These are phyloP conservation scores for Pogonus chalceus DNA, from an alignment of 1,140 invertebrate species.

Conservation along the genomic window DNA sequence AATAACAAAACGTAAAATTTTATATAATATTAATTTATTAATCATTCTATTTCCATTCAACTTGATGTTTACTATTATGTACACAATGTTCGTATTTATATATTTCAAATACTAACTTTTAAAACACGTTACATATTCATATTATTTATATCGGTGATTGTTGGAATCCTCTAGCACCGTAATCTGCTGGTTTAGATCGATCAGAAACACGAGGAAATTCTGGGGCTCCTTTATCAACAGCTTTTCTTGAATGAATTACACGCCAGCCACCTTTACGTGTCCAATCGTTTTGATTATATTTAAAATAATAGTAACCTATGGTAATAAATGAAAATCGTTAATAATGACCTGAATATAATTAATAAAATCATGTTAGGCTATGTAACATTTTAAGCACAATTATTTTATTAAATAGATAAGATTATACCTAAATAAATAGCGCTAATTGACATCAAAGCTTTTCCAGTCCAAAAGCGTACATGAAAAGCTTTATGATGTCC, in stretches of 20 bases:
- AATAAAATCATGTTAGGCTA: no score
- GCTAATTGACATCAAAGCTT: slow-evolving; percentile 41
- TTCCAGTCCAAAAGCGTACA: slow-evolving; percentile 52
- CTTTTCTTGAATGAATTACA: slow-evolving; percentile 39
- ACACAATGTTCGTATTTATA: slow-evolving; percentile 3
- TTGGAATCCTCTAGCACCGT: slow-evolving; percentile 52
- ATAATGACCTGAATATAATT: no score
- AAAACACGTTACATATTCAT: no score
- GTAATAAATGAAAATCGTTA: no score
- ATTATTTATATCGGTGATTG: not conserved
- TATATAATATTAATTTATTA: no score
- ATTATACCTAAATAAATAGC: slow-evolving; percentile 41
- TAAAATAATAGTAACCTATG: slow-evolving; percentile 63
- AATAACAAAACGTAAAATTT: no score
- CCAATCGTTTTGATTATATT: slow-evolving; percentile 72
- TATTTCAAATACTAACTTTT: not conserved
- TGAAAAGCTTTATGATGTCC: slow-evolving; percentile 41
- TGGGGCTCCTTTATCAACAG: slow-evolving; percentile 51
- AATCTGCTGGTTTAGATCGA: slow-evolving; percentile 46
- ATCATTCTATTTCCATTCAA: no score
- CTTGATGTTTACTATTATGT: no score
- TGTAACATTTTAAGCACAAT: no score
- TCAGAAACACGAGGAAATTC: slow-evolving; percentile 49
- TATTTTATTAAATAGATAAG: no score
- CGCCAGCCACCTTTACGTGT: slow-evolving; percentile 56